A percentile compares a stretch with the other conserved stretches of the same genome.
These are phyloP conservation scores for Dascillus cervinus DNA, from an alignment of 2,888 invertebrate genomes.

Conservation along the genomic window DNA sequence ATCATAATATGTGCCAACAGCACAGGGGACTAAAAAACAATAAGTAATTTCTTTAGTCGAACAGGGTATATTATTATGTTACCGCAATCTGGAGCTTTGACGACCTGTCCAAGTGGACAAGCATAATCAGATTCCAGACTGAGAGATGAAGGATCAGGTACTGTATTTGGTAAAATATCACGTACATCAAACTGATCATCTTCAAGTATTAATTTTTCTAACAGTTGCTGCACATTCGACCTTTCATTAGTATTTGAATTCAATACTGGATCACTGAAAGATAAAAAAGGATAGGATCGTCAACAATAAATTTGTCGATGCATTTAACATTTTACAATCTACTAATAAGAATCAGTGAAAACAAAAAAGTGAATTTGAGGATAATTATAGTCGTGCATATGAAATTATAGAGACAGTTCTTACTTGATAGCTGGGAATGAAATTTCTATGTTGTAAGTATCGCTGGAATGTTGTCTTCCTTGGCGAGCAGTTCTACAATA, in stretches of 20 bases:
- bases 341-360: no score
- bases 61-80: neutral
- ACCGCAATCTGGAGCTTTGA: slow-evolving; percentile 90
- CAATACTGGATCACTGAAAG: slow-evolving; percentile 75
- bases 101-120: slow-evolving; percentile 89
- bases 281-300: slow-evolving; percentile 3
- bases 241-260: slow-evolving; percentile 83
- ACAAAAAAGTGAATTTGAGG: slow-evolving; percentile 1
- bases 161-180: slow-evolving; percentile 88
- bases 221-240: slow-evolving; percentile 70
- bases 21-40: slow-evolving; percentile 67
- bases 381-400: no score
- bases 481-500: slow-evolving; percentile 68
- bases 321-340: no score
- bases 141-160: slow-evolving; percentile 86
- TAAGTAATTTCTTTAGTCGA: slow-evolving; percentile 1
- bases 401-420: slow-evolving; percentile 45
- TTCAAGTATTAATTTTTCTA: slow-evolving; percentile 86
- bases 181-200: slow-evolving; percentile 91
- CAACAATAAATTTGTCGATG: no score
- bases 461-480: slow-evolving; percentile 79
- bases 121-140: slow-evolving; percentile 84
- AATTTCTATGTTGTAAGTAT: slow-evolving; percentile 86
- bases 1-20: slow-evolving; percentile 82
- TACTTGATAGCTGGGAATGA: slow-evolving; percentile 90